Evolutionary conservation across 2,113 vertebrate genomes (phyloP).

Genomic region (Cottus gobio): DNA sequence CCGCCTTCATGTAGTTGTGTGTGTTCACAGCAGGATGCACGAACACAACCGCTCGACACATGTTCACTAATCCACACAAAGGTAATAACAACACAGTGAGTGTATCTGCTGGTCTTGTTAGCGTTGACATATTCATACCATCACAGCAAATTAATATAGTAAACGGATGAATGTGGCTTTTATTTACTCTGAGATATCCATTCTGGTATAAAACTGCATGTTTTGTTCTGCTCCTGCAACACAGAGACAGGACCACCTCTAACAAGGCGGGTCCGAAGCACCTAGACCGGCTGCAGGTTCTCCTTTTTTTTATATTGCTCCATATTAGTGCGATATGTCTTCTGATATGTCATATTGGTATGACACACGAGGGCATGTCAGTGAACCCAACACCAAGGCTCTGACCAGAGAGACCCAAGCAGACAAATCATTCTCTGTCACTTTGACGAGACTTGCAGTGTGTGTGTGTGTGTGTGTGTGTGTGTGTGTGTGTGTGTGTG

Average conservation of each 20-base stretch:
- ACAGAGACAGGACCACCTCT: background rate
- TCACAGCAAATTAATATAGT: background rate
- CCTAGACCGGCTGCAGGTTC: conserved; percentile 4
- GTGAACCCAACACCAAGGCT: conserved; percentile 37
- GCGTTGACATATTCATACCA: background rate
- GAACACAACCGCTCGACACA: background rate
- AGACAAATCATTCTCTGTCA: conserved; percentile 49
- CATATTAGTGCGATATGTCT: conserved; percentile 43
- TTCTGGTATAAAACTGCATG: background rate
- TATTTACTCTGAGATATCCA: background rate
- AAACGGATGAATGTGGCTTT: background rate
- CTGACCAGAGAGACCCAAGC: conserved; percentile 37
- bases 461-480: background rate
- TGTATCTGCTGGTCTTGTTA: background rate
- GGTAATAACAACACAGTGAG: background rate
- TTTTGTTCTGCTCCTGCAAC: background rate
- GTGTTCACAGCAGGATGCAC: background rate
- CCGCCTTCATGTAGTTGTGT: conserved; percentile 14
- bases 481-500: conserved; percentile 14
- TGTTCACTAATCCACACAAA: background rate
- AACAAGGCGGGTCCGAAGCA: background rate
- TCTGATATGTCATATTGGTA: background rate
- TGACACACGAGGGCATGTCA: conserved; percentile 24
- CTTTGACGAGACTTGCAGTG: conserved; percentile 25
- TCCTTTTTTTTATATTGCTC: conserved; percentile 20